Base-by-base conservation (phyloP, 2,113 vertebrate genomes). In the Etheostoma cragini region DNA sequence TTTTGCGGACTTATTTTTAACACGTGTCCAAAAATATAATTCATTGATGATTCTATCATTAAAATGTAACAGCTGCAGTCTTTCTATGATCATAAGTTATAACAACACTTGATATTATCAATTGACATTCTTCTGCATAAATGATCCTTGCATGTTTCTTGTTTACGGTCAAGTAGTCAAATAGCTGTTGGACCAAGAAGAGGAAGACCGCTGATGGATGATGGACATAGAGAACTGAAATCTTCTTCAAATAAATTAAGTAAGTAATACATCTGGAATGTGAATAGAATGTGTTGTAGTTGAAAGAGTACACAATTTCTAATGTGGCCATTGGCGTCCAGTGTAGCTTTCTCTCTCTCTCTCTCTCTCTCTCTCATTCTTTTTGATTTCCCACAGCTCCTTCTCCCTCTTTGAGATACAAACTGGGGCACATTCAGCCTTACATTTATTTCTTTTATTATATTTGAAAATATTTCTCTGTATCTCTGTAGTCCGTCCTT, bases 361-460 rank as follows among this genome's bases (percentile, higher is more conserved):
- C 38, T 42, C 10, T 42, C 38, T 42, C 38, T 11, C 38, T 42
- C 38, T 42, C 38, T 42, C 38, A 11, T 19, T 72, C 38, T 60
- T 10, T 7, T 12, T 50, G 8, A 14, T 21, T 38, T 33, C 12
- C 10, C 16, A 19, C 0, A 56, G 61, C 58, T 38, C 17, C 22
- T 19, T 46, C 21, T 52, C 61, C 52, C 16, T 65, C 72, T 72
- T 46, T n/a, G 3, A 58, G 46, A 24, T n/a, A 19, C 21, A 68
- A 79, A 76, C 30, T 87, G 66, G 78, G 45, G 49, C 66, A 76
- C 42, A 64, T 21, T 67, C 70, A 15, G 42, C 77, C 56, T 46
- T 8, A 70, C 17, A 17, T 80, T 13, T n/a, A 21, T 65, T 65
- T 38, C 58, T 72, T 26, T 21, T 33, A 60, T 62, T 16, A 61